Conservation (phyloP, 2,888 invertebrate species). For the Phasia obesa region DNA sequence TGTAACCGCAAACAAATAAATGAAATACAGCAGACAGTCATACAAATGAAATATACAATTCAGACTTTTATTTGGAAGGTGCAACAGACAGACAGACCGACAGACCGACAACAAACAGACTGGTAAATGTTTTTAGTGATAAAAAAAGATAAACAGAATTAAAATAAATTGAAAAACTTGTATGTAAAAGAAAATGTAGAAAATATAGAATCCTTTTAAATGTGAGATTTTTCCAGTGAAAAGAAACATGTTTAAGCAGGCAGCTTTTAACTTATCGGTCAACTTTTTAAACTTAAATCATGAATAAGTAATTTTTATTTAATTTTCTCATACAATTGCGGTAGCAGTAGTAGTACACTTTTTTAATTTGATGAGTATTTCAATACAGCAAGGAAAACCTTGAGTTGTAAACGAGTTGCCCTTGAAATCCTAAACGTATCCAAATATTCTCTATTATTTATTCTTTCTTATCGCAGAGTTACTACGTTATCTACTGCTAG, state of each 20-base stretch:
- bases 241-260: conserved; percentile 31
- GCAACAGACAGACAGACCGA: background rate
- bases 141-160: conserved; percentile 37
- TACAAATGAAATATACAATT: conserved; percentile 32
- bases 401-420: too few relatives aligned
- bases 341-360: background rate
- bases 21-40: conserved; percentile 47
- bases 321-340: conserved; percentile 6
- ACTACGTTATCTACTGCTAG: too few relatives aligned
- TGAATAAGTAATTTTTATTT: conserved; percentile 20
- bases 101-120: background rate
- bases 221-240: conserved; percentile 65
- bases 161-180: conserved; percentile 23
- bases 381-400: too few relatives aligned
- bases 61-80: conserved; percentile 30
- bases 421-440: too few relatives aligned
- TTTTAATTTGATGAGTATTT: too few relatives aligned
- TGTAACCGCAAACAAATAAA: conserved; percentile 64
- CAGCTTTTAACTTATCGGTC: conserved; percentile 23
- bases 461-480: too few relatives aligned
- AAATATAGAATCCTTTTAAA: conserved; percentile 67
- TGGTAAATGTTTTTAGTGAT: conserved; percentile 35
- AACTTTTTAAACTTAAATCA: conserved; percentile 21
- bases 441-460: too few relatives aligned
- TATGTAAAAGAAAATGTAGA: conserved; percentile 43